Conservation (phyloP, 37 sponge, comb jelly and placozoan species). For the Aphrocallistes beatrix region DNA sequence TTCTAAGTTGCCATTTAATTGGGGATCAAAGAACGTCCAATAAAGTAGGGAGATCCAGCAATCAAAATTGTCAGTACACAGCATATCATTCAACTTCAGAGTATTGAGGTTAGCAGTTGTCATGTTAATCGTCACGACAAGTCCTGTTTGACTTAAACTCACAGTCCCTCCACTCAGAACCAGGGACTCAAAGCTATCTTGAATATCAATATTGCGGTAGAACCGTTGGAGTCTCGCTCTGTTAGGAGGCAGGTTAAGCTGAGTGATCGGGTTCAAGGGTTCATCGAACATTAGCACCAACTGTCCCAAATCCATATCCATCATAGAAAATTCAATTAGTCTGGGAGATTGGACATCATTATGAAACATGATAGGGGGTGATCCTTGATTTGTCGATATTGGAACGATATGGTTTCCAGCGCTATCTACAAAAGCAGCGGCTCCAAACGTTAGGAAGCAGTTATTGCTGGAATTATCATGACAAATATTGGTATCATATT, state of each 20-base stretch:
- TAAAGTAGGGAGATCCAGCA: background rate
- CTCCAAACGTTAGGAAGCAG: conserved; percentile 48
- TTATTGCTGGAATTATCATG: background rate
- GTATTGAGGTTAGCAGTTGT: conserved; percentile 50
- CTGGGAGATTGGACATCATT: conserved; percentile 38
- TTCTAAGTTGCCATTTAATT: background rate
- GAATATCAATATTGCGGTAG: background rate
- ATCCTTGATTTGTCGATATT: background rate
- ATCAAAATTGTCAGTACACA: background rate
- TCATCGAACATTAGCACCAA: conserved; percentile 61
- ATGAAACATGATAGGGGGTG: background rate
- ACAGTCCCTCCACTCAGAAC: conserved; percentile 27
- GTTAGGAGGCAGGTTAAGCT: conserved; percentile 33
- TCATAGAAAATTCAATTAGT: conserved; percentile 39
- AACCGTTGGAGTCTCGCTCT: background rate
- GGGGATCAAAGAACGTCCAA: background rate
- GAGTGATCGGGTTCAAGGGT: conserved; percentile 37
- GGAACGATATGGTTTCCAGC: conserved; percentile 40
- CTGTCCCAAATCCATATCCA: conserved; percentile 55
- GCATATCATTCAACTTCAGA: conserved; percentile 28
- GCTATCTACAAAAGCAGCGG: conserved; percentile 35
- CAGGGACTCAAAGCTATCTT: conserved; percentile 19
- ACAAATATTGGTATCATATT: background rate
- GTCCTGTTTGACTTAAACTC: conserved; percentile 20
- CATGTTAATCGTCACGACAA: conserved; percentile 30